Conservation (phyloP, 2,113 vertebrate genomes). For the Trogon melanurus region DNA sequence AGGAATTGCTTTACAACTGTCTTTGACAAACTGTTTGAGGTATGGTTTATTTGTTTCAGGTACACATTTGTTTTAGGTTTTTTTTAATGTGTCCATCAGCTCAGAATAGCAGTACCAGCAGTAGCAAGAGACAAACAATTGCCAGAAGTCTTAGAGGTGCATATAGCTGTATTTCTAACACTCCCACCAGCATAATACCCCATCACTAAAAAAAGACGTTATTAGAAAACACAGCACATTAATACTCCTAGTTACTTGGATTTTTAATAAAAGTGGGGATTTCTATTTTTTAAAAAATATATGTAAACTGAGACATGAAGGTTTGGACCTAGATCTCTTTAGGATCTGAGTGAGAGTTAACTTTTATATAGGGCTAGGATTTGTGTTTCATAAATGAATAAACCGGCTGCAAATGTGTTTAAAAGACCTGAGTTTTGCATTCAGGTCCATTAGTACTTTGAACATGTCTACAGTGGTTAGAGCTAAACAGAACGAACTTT, state of each 20-base stretch:
- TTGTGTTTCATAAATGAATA: neutral
- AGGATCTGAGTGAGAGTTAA: neutral
- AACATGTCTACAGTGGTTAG: neutral
- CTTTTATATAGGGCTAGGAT: neutral
- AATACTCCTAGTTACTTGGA: neutral
- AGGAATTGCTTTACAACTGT: neutral
- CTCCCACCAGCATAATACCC: neutral
- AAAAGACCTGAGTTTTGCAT: neutral
- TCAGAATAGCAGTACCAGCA: neutral
- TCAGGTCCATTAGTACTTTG: neutral
- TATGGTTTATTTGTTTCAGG: neutral
- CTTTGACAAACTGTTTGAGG: neutral
- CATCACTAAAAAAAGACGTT: neutral
- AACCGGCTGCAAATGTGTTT: neutral
- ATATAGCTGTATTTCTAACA: neutral
- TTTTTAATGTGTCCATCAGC: neutral
- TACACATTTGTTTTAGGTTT: neutral
- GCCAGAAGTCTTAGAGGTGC: neutral
- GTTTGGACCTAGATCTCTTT: neutral
- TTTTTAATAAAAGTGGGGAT: neutral
- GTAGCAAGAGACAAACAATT: neutral
- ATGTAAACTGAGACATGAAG: neutral
- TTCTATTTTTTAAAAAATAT: neutral
- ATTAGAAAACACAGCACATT: neutral
- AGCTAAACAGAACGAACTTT: too few relatives aligned